Percentiles rank a stretch among this genome's conserved stretches.
phyloP scores from a whole-genome alignment of 2,797 vertebrate species.

The Chiropotes sagulatus region DNA sequence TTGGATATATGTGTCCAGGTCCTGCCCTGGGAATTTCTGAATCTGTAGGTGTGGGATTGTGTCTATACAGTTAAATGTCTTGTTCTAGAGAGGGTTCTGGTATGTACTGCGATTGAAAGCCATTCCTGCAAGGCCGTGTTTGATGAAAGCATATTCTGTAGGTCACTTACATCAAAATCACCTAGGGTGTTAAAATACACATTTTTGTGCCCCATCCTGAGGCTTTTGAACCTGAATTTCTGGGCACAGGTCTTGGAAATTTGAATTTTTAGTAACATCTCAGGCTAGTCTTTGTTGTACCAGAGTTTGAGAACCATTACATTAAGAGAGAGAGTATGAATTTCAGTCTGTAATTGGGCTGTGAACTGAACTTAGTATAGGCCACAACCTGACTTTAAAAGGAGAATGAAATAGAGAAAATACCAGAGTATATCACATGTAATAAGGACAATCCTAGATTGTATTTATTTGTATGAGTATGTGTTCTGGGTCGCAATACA shows the following conservation, averaged over 20 bases:
- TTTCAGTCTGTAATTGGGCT: not conserved
- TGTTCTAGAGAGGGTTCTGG: not conserved
- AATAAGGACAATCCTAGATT: not conserved
- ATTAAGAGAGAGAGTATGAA: not conserved
- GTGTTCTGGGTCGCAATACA: not conserved
- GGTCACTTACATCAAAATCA: not conserved
- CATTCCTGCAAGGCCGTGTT: not conserved
- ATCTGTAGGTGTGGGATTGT: not conserved
- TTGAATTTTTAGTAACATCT: slow-evolving; percentile 3
- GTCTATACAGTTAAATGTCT: not conserved
- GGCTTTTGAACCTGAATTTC: slow-evolving; percentile 17
- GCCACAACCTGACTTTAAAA: slow-evolving; percentile 10
- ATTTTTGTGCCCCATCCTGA: not conserved
- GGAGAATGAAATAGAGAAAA: slow-evolving; percentile 23
- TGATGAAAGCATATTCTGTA: not conserved
- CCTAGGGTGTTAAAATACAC: not conserved
- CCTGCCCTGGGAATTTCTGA: not conserved
- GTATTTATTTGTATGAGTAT: not conserved
- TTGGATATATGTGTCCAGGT: not conserved
- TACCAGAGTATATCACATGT: not conserved
- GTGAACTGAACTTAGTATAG: slow-evolving; percentile 6
- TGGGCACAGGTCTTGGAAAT: not conserved
- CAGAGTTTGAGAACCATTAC: not conserved
- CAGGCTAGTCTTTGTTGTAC: slow-evolving; percentile 7
- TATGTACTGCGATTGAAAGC: not conserved